Percentiles rank a stretch among this genome's conserved stretches.
phyloP scores from a whole-genome alignment of 2,113 vertebrate genomes.

The Cheilinus undulatus region DNA sequence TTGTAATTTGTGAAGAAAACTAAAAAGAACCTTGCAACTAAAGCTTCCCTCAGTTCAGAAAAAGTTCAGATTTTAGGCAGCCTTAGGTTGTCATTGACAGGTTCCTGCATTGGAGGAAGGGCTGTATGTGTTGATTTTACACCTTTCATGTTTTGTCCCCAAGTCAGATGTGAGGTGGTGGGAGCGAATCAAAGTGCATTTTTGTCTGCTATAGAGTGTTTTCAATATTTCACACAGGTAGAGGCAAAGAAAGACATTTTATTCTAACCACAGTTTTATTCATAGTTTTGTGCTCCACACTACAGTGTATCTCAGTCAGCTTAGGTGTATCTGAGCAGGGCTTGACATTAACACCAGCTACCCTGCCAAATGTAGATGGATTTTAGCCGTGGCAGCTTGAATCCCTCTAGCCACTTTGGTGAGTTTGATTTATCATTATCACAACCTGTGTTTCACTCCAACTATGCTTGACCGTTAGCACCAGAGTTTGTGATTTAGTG shows the following conservation, averaged over 20 bases:
- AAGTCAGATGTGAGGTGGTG: neutral
- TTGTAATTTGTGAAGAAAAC: slow-evolving; percentile 34
- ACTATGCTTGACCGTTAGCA: no score
- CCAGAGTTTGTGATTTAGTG: no score
- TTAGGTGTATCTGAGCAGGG: neutral
- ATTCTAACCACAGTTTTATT: neutral
- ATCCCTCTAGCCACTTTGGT: no score
- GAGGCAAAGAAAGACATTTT: no score
- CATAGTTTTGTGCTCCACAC: neutral
- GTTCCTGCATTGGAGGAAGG: neutral
- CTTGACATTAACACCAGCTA: no score
- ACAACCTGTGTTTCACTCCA: no score
- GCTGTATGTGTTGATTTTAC: neutral
- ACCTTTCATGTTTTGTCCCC: neutral
- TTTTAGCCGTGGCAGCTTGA: no score
- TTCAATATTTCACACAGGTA: neutral
- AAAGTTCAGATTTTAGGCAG: neutral
- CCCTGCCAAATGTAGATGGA: no score
- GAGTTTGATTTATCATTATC: no score
- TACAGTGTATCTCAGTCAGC: neutral
- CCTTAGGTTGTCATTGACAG: neutral
- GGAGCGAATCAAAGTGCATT: neutral
- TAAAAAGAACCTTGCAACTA: neutral
- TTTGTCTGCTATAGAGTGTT: neutral
- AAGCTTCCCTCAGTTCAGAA: neutral